Evolutionary conservation across 2,888 invertebrate species (phyloP).

Genomic region (Nephrotoma flavescens): DNA sequence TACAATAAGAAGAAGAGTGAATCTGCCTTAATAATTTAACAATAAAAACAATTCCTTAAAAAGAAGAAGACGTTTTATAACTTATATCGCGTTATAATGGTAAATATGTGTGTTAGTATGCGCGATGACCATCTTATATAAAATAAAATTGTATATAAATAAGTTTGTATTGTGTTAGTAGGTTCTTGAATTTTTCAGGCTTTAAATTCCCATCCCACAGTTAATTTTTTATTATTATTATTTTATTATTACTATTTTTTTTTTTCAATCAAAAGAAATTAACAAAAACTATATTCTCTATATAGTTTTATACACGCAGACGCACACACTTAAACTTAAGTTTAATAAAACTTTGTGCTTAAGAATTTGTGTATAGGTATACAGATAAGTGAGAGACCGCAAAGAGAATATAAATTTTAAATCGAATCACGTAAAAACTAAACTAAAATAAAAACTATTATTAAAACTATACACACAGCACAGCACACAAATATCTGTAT

Average conservation of each 20-base stretch:
- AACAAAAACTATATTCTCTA: background rate
- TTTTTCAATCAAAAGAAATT: background rate
- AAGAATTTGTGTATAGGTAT: background rate
- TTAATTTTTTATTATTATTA: background rate
- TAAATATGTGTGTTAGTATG: constrained; percentile 1
- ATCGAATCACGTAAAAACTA: constrained; percentile 1
- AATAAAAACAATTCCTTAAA: background rate
- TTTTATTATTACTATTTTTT: background rate
- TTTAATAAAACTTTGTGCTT: background rate
- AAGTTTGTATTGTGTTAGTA: background rate
- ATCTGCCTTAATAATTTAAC: background rate
- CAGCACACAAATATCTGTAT: background rate
- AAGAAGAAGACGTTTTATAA: background rate
- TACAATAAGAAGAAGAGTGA: background rate
- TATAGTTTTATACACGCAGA: background rate
- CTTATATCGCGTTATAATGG: background rate
- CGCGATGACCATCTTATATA: background rate
- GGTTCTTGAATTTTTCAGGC: background rate
- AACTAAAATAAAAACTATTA: background rate
- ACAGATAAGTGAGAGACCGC: background rate
- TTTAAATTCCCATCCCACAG: constrained; percentile 3
- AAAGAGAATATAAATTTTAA: background rate
- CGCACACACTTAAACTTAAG: background rate
- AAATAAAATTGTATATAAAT: background rate
- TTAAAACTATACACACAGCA: background rate